Conservation (phyloP, 2,888 invertebrate genomes). For the Lapara coniferarum region DNA sequence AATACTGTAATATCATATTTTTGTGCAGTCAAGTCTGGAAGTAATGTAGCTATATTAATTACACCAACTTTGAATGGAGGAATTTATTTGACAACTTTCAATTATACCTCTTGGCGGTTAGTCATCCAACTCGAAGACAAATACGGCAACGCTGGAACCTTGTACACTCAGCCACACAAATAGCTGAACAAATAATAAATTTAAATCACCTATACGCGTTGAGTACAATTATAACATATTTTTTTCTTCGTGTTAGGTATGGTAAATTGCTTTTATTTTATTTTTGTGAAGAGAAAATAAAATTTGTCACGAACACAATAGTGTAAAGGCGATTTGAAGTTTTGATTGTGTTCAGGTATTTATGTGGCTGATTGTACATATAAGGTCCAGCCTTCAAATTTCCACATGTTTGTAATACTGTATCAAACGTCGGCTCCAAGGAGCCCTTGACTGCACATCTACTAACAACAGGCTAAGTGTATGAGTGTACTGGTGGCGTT, state of each 20-base stretch:
- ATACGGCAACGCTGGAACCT: not conserved
- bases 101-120: not conserved
- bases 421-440: conserved; percentile 15
- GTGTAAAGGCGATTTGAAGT: too few relatives aligned
- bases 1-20: conserved; percentile 73
- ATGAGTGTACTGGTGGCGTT: conserved; percentile 44
- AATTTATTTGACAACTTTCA: not conserved
- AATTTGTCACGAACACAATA: too few relatives aligned
- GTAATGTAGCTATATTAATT: conserved; percentile 5
- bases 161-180: too few relatives aligned
- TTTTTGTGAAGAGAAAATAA: too few relatives aligned
- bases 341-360: too few relatives aligned
- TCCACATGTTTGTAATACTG: not conserved
- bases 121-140: not conserved
- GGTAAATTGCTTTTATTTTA: too few relatives aligned
- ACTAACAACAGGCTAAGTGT: conserved; percentile 55
- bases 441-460: conserved; percentile 56
- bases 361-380: too few relatives aligned
- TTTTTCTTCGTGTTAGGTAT: too few relatives aligned
- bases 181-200: too few relatives aligned
- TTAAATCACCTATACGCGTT: too few relatives aligned
- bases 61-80: conserved; percentile 5
- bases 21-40: conserved; percentile 59
- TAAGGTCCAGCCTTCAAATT: not conserved
- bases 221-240: too few relatives aligned